Base-by-base conservation (phyloP, 53 echinoderm and acorn worm genomes). In the Holothuria scabra region DNA sequence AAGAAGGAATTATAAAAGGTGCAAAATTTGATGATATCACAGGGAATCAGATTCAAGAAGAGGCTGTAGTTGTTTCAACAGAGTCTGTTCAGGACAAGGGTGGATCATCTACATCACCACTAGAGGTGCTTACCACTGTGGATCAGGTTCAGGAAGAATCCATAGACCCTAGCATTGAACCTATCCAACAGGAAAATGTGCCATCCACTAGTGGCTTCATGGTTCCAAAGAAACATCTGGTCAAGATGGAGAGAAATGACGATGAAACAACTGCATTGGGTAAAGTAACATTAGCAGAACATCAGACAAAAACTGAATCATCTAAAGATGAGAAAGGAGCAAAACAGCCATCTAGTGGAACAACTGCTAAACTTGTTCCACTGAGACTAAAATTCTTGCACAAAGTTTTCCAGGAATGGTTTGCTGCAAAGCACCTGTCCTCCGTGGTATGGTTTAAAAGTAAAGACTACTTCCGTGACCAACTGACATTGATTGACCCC, bases 351-450 rank as follows among this genome's bases (percentile, higher is more conserved):
- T 18, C 9, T 34, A 66, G 4, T 20, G 21, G 68, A 12, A 7
- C 14, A 20, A 22, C 11, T 33, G 20, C 10, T 4, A 68, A 34
- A 68, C 0, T 33, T 8, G 14, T 33, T 2, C 35, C 29, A 1
- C 19, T 33, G 20, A 18, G 18, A 13, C 19, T 66, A 19, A 66
- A 66, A 68, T 33, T 33, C 5, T 22, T 33, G 0, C 33, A 68
- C 41, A 31, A 68, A 34, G 21, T 68, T 37, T 19, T 33, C 68
- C 34, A 33, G 34, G 68, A 68, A 33, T 66, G 28, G 28, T 66
- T 66, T 66, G 68, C 68, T 11, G 68, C 68, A 18, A 68, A 68
- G 18, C 14, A 68, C 34, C 41, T 68, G 5, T 34, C 68, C 11
- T 41, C 0, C 3, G 19, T 68, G 4, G n/a, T 68, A 19, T 68